phyloP scores from a whole-genome alignment of 2,113 vertebrate genomes.

The Damaliscus lunatus region DNA sequence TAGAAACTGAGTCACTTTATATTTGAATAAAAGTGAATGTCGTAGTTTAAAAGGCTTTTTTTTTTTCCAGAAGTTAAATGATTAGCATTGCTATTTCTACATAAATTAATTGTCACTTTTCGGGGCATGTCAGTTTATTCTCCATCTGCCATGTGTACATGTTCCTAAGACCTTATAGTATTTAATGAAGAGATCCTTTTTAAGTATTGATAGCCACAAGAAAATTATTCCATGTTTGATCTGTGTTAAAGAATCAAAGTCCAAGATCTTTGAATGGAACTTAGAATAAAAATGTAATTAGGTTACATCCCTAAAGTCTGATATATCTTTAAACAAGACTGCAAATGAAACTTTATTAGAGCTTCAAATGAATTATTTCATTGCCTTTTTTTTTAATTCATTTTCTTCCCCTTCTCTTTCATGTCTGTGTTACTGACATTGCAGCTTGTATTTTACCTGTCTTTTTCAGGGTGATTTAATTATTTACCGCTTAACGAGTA shows the following conservation, averaged over 20 bases:
- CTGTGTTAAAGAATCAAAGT: conserved; percentile 84
- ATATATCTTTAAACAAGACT: conserved; percentile 88
- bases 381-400: conserved; percentile 79
- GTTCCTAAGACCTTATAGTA: conserved; percentile 79
- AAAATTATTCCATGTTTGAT: conserved; percentile 90
- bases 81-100: conserved; percentile 9
- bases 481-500: conserved; percentile 84
- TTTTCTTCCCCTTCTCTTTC: conserved; percentile 82
- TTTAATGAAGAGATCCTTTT: conserved; percentile 89
- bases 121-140: conserved; percentile 43
- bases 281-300: conserved; percentile 87
- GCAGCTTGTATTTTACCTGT: conserved; percentile 84
- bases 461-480: conserved; percentile 81
- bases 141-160: conserved; percentile 60
- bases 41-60: not conserved
- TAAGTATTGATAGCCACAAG: conserved; percentile 90
- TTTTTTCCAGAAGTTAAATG: not conserved
- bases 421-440: conserved; percentile 81
- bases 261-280: conserved; percentile 80
- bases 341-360: conserved; percentile 86
- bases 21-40: not conserved
- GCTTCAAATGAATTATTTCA: conserved; percentile 88
- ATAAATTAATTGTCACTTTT: conserved; percentile 53
- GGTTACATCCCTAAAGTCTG: conserved; percentile 86
- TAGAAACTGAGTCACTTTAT: conserved; percentile 7